Base-by-base conservation (phyloP, 1,140 invertebrate genomes). In the Drosophila bocqueti region DNA sequence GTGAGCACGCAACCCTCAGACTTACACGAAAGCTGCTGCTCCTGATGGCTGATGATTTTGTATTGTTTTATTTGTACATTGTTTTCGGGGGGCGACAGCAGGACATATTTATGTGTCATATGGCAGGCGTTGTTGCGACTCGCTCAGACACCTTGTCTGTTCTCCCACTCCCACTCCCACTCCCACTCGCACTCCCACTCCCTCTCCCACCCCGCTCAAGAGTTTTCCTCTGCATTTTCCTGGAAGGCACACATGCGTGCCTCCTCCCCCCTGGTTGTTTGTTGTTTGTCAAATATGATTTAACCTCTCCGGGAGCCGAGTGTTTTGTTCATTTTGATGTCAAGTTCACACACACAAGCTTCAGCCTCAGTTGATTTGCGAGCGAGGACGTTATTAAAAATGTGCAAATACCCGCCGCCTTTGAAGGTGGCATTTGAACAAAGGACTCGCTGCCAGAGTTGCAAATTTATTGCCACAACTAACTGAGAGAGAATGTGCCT, bases 271-370 rank as follows among this genome's bases (percentile, higher is more conserved):
- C 40, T 26, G 21, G 26, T 16, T 49, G 66, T 36, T 73, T 65
- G 62, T 66, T 86, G 79, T 85, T 85, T 84, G 78, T 80, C 73
- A 84, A 84, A 84, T 84, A 84, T 84, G 81, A 77, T 81, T 81
- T 81, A 61, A 69, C 59, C 76, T 76, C 47, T 66, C 62, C 26
- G 47, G n/a, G 36, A 26, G 36, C 6, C 15, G 36, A 57, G 49
- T 71, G 67, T 68, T 64, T 72, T 76, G 63, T 80, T 84, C 73
- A 81, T 84, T 80, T 84, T 73, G 66, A 84, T 76, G 81, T 84
- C 82, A 81, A 84, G 82, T 74, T 81, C 67, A 81, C 45, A 68
- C 79, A 60, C 65, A 43, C 43, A 46, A 46, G 43, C 43, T 43
- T 43, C 42, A 4, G 42, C 43, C 13, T 71, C 64, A 86, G 50